phyloP scores from a whole-genome alignment of 2,888 invertebrate species.

The Tenthredo livida region DNA sequence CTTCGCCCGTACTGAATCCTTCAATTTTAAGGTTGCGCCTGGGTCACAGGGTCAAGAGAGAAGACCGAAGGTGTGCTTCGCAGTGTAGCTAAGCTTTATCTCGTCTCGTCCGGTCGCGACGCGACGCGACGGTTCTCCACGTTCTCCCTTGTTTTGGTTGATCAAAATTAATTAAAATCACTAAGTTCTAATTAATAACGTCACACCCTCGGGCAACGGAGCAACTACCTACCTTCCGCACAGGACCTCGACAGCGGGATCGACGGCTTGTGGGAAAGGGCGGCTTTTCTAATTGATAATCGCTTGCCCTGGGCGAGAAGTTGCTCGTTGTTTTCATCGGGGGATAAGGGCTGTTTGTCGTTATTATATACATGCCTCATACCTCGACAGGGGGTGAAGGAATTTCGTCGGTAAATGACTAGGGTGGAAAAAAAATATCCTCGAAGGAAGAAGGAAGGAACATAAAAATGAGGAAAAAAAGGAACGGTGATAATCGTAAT shows the following conservation, averaged over 20 bases:
- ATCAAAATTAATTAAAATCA: slow-evolving; percentile 57
- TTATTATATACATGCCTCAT: background rate
- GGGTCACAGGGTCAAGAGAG: slow-evolving; percentile 33
- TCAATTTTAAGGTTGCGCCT: slow-evolving; percentile 47
- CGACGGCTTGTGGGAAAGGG: background rate
- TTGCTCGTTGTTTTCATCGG: slow-evolving; percentile 30
- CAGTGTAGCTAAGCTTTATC: background rate
- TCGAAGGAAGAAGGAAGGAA: background rate
- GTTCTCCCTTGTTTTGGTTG: slow-evolving; percentile 47
- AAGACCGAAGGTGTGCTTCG: slow-evolving; percentile 11
- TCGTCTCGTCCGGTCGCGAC: background rate
- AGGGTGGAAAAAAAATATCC: background rate
- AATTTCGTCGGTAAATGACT: background rate
- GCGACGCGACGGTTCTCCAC: background rate
- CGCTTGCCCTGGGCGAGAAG: slow-evolving; percentile 21
- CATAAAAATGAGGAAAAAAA: background rate
- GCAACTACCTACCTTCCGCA: background rate
- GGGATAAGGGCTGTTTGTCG: slow-evolving; percentile 3
- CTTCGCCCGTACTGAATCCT: slow-evolving; percentile 6
- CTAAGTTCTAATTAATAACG: slow-evolving; percentile 44
- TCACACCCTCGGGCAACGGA: slow-evolving; percentile 5
- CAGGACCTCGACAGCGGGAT: slow-evolving; percentile 9
- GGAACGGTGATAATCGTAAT: background rate
- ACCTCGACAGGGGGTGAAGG: background rate
- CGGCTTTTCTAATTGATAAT: slow-evolving; percentile 39